Percentiles rank a stretch among this genome's conserved stretches.
Evolutionary conservation across 2,888 invertebrate genomes (phyloP).

Genomic region (Mythimna impura): DNA sequence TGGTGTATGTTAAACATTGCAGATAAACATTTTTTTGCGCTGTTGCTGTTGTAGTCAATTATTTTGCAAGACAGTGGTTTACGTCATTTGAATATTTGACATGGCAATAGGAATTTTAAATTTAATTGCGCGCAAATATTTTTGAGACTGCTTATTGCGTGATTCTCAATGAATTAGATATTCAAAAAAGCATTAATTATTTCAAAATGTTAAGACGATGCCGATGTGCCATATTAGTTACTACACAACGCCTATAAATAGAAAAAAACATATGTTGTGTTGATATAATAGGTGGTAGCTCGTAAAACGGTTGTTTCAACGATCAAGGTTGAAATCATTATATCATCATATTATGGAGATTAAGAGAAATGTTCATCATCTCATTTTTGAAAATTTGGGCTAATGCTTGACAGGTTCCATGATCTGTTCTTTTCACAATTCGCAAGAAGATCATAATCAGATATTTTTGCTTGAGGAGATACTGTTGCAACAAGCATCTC

Average conservation of each 20-base stretch:
- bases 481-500: neutral
- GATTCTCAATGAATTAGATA: slow-evolving; percentile 28
- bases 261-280: slow-evolving; percentile 54
- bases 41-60: neutral
- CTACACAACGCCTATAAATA: slow-evolving; percentile 50
- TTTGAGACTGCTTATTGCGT: neutral
- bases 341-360: slow-evolving; percentile 5
- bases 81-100: slow-evolving; percentile 27
- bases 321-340: slow-evolving; percentile 65
- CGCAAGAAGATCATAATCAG: neutral
- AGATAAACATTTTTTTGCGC: neutral
- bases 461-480: neutral
- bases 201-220: slow-evolving; percentile 37
- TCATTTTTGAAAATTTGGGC: neutral
- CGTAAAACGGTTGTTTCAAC: slow-evolving; percentile 63
- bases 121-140: slow-evolving; percentile 7
- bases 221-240: slow-evolving; percentile 45
- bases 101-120: slow-evolving; percentile 18
- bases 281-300: slow-evolving; percentile 53
- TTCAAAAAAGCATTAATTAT: slow-evolving; percentile 40
- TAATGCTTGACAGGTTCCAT: too few relatives aligned
- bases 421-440: too few relatives aligned
- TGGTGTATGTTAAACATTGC: neutral
- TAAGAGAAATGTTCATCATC: neutral
- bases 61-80: slow-evolving; percentile 1